These are phyloP conservation scores for Leptopterna dolabrata DNA, from an alignment of 2,888 invertebrate genomes.

Conservation along the genomic window DNA sequence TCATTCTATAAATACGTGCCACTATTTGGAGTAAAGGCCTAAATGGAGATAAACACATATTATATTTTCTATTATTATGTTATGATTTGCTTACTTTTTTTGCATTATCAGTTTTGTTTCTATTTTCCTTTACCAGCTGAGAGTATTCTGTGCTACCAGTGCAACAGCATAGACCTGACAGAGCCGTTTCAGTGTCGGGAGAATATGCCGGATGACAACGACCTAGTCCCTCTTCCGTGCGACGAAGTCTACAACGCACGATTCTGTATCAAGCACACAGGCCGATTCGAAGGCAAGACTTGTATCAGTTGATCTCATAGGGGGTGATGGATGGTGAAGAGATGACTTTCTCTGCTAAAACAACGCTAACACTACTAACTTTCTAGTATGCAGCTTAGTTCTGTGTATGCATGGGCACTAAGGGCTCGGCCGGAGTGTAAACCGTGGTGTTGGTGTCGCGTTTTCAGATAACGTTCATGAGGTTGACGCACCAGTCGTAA, in stretches of 20 bases:
- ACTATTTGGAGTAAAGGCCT: too few relatives aligned
- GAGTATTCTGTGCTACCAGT: slow-evolving; percentile 87
- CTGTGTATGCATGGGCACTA: not conserved
- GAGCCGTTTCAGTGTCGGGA: slow-evolving; percentile 88
- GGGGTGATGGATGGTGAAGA: not conserved
- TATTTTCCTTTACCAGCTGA: slow-evolving; percentile 67
- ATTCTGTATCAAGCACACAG: slow-evolving; percentile 93
- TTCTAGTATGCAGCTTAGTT: not conserved
- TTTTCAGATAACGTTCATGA: too few relatives aligned
- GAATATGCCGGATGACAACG: slow-evolving; percentile 75
- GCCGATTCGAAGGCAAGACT: slow-evolving; percentile 84
- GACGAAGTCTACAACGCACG: slow-evolving; percentile 84
- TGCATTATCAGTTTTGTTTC: not conserved
- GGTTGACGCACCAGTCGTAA: too few relatives aligned
- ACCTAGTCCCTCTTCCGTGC: slow-evolving; percentile 78
- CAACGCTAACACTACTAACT: not conserved
- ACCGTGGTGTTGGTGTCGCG: not conserved
- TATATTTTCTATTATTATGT: not conserved
- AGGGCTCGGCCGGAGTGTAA: too few relatives aligned
- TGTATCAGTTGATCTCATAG: not conserved
- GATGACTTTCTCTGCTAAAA: not conserved
- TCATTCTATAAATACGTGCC: too few relatives aligned
- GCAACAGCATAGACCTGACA: slow-evolving; percentile 82
- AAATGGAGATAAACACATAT: too few relatives aligned
- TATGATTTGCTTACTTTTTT: not conserved